phyloP scores from a whole-genome alignment of 2,888 invertebrate species.

The Chrysomela aeneicollis region DNA sequence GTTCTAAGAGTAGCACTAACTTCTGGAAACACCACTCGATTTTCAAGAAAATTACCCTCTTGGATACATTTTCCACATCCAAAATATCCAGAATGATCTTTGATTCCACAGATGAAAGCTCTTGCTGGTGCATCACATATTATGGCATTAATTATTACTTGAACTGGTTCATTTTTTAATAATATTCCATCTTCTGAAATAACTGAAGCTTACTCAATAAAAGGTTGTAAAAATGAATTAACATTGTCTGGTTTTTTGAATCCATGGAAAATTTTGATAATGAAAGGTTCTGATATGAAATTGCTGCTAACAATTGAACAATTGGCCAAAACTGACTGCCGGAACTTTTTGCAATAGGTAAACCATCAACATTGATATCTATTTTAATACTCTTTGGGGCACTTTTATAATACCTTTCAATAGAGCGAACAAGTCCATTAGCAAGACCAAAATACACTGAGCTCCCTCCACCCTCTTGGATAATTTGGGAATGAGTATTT shows the following conservation, averaged over 20 bases:
- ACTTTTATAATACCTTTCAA: constrained; percentile 7
- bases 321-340: too few relatives aligned
- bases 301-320: constrained; percentile 19
- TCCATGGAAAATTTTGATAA: constrained; percentile 35
- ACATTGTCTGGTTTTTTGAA: constrained; percentile 36
- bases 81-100: constrained; percentile 44
- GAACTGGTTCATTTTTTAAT: constrained; percentile 18
- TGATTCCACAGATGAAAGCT: constrained; percentile 39
- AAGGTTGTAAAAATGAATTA: constrained; percentile 37
- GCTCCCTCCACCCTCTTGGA: too few relatives aligned
- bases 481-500: constrained; percentile 12
- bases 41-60: constrained; percentile 30
- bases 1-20: constrained; percentile 24
- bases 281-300: constrained; percentile 19
- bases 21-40: constrained; percentile 23
- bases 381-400: constrained; percentile 12
- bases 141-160: constrained; percentile 36
- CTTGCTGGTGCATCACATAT: constrained; percentile 48
- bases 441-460: constrained; percentile 9
- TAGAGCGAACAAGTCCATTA: constrained; percentile 4
- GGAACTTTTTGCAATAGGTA: constrained; percentile 41
- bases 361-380: constrained; percentile 42
- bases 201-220: constrained; percentile 36
- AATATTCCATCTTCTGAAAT: constrained; percentile 18
- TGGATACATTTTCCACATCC: constrained; percentile 38